Percentiles rank a stretch among this genome's conserved stretches.
phyloP scores from a whole-genome alignment of 2,797 vertebrate genomes.

The Leucoraja ocellata region DNA sequence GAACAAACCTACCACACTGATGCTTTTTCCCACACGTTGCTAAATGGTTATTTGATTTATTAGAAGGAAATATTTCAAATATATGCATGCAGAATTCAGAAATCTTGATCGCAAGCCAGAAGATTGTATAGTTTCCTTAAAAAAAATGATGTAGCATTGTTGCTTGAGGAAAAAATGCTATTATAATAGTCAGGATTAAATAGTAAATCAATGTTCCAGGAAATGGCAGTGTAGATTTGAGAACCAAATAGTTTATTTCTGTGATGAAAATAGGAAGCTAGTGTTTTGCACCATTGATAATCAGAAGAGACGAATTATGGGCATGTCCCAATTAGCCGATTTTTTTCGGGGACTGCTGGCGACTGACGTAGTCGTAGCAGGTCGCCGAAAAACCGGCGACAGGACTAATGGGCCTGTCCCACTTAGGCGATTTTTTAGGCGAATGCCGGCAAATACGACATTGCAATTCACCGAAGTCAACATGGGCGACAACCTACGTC shows the following conservation, averaged over 20 bases:
- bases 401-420: too few species aligned
- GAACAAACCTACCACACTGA: not conserved
- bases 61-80: not conserved
- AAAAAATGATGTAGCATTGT: not conserved
- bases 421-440: too few species aligned
- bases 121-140: not conserved
- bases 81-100: not conserved
- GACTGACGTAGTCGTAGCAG: too few species aligned
- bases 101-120: not conserved
- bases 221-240: not conserved
- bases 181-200: not conserved
- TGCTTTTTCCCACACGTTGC: not conserved
- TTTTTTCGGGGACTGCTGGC: too few species aligned
- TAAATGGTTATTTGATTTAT: not conserved
- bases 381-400: too few species aligned
- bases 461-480: too few species aligned
- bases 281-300: not conserved
- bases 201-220: not conserved
- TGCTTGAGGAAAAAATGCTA: not conserved
- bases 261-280: not conserved
- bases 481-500: too few species aligned
- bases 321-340: too few species aligned
- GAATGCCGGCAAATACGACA: too few species aligned
- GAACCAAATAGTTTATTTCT: not conserved
- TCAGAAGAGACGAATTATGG: not conserved